Evolutionary conservation across 2,113 vertebrate genomes (phyloP).

Genomic region (Suricata suricatta): DNA sequence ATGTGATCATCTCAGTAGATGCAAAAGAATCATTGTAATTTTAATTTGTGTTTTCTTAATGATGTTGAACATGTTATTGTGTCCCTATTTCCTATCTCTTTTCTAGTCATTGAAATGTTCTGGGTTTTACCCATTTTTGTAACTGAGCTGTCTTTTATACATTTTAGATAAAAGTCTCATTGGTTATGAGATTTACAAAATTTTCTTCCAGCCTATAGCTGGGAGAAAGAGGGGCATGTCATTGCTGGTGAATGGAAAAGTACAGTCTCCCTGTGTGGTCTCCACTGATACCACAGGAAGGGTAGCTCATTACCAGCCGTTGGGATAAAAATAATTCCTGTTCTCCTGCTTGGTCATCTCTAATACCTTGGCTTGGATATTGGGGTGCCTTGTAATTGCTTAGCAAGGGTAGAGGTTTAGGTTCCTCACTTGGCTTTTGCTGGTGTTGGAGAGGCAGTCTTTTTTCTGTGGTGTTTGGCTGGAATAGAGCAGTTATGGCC

Average conservation of each 20-base stretch:
- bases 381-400: not conserved
- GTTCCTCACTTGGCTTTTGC: not conserved
- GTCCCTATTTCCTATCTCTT: not conserved
- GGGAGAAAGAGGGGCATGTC: not conserved
- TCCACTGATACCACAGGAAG: not conserved
- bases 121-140: not conserved
- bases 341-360: not conserved
- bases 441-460: not conserved
- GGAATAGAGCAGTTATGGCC: not conserved
- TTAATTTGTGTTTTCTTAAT: constrained; percentile 7
- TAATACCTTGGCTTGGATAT: not conserved
- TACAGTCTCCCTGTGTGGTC: not conserved
- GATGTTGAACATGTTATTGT: not conserved
- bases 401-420: not conserved
- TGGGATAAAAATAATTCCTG: not conserved
- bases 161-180: not conserved
- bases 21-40: not conserved
- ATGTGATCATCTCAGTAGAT: not conserved
- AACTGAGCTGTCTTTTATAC: not conserved
- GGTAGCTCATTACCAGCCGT: not conserved
- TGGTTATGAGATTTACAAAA: not conserved
- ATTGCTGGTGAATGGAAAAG: not conserved
- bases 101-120: not conserved
- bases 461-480: not conserved
- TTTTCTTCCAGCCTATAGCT: not conserved